Evolutionary conservation across 2,113 vertebrate species (phyloP), one percentile per base, ranked within the genome.

Genomic region (Notarius lentiginosus): DNA sequence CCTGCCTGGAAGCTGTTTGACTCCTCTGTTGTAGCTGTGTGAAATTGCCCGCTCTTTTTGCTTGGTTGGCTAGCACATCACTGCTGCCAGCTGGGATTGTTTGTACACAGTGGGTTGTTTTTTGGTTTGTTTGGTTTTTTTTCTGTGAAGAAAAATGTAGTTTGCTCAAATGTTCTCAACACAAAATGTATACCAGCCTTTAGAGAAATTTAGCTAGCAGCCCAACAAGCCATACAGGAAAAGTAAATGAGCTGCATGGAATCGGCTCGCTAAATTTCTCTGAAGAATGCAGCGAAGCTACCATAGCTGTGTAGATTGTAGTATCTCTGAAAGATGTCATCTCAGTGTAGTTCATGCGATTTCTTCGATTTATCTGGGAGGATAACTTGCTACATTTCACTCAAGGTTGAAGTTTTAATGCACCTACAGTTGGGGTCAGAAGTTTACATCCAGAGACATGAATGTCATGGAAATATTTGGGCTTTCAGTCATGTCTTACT

Each of bases 1-100:
- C 75, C n/a, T 79, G 84, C 92, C 93, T 92, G 47, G 90, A 92
- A 92, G 88, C 88, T 88, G 92, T 91, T 90, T 91, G 91, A 89
- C 91, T 91, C 90, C 92, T 88, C 84, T 85, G 89, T 88, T 94
- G 90, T 90, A 90, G 91, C 89, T 91, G 91, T 92, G 93, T 93
- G 93, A 95, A 87, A 87, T 75, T 87, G 68, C 86, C 58, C 17
- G n/a, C 86, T 63, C 68, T 82, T 87, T 87, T 58, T 82, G 56
- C 80, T 72, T 73, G 70, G 65, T 68, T 80, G 51, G 34, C 77
- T 75, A n/a, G 77, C 70, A 80, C 73, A 82, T 84, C 63, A 70
- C 68, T 65, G 63, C 87, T 80, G 73, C 77, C 75, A 61, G 89
- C 49, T 86, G 80, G 27, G n/a, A 47, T 34, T 72, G 80, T 80